Evolutionary conservation across 2,113 vertebrate genomes (phyloP).

Genomic region (Romanogobio albipinnatus): DNA sequence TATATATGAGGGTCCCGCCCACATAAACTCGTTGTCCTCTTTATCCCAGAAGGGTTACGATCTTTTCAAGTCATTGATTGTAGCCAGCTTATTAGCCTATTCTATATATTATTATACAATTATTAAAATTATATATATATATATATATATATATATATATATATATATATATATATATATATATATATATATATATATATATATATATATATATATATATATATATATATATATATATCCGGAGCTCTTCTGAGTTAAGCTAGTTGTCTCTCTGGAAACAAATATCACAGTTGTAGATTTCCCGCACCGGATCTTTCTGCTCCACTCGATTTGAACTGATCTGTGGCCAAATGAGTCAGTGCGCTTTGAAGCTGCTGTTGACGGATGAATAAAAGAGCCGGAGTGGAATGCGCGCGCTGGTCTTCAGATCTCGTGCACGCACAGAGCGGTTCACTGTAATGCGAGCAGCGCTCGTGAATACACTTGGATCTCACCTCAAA

Average conservation of each 20-base stretch:
- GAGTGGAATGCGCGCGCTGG: conserved; percentile 49
- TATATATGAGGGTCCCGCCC: not conserved
- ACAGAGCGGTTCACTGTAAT: conserved; percentile 29
- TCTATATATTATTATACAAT: too few species aligned
- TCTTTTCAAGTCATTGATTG: conserved; percentile 1
- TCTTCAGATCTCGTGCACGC: conserved; percentile 46
- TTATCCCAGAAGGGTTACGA: not conserved
- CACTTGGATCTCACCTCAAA: conserved; percentile 65
- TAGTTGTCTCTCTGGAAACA: conserved; percentile 29
- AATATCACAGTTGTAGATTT: conserved; percentile 44
- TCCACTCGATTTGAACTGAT: conserved; percentile 61
- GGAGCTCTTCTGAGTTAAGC: not conserved
- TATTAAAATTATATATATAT: too few species aligned
- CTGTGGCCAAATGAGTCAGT: conserved; percentile 63
- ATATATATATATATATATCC: not conserved
- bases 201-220: too few species aligned
- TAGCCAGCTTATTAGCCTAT: not conserved
- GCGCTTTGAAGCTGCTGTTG: conserved; percentile 63
- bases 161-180: too few species aligned
- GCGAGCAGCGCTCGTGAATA: conserved; percentile 32
- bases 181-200: too few species aligned
- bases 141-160: too few species aligned
- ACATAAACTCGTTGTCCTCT: not conserved
- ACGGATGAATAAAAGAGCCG: conserved; percentile 49
- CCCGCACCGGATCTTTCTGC: conserved; percentile 52